A percentile compares a stretch with the other conserved stretches of the same genome.
phyloP scores from a whole-genome alignment of 2,888 invertebrate species.

The Tillus elongatus region DNA sequence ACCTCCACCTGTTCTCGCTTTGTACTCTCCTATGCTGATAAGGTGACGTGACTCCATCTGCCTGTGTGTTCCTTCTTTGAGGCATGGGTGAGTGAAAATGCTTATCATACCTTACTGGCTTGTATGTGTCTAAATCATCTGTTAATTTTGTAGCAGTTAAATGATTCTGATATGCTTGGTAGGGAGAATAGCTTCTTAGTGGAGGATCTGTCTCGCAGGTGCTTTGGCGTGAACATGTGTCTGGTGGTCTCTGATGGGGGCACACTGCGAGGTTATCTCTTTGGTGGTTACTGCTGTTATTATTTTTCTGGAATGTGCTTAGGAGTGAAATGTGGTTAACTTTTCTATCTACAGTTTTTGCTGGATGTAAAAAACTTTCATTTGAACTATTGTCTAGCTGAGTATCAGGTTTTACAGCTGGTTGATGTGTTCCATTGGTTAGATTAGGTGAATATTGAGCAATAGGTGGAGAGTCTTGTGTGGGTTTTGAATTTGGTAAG shows the following conservation, averaged over 20 bases:
- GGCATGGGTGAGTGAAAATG: constrained; percentile 19
- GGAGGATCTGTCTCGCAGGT: constrained; percentile 15
- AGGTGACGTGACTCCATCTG: constrained; percentile 15
- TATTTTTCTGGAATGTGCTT: constrained; percentile 28
- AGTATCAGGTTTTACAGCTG: neutral
- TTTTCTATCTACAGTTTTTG: constrained; percentile 24
- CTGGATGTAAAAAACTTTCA: constrained; percentile 21
- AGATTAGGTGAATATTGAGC: constrained; percentile 15
- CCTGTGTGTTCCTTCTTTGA: constrained; percentile 12
- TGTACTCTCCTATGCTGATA: constrained; percentile 27
- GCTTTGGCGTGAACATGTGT: constrained; percentile 27
- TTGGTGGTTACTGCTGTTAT: constrained; percentile 21
- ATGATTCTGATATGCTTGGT: constrained; percentile 33
- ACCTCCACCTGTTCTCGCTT: constrained; percentile 34
- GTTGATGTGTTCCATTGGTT: constrained; percentile 12
- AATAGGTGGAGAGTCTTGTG: constrained; percentile 21
- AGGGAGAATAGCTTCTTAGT: constrained; percentile 31
- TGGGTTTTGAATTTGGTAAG: neutral
- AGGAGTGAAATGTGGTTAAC: constrained; percentile 30
- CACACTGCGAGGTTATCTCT: too few relatives aligned
- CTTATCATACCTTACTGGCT: too few relatives aligned
- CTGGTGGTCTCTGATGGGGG: constrained; percentile 17
- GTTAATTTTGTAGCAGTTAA: too few relatives aligned
- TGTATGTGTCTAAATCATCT: too few relatives aligned
- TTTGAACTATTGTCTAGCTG: constrained; percentile 2